Evolutionary conservation across 2,888 invertebrate genomes (phyloP).

Genomic region (Chymomyza caudatula): DNA sequence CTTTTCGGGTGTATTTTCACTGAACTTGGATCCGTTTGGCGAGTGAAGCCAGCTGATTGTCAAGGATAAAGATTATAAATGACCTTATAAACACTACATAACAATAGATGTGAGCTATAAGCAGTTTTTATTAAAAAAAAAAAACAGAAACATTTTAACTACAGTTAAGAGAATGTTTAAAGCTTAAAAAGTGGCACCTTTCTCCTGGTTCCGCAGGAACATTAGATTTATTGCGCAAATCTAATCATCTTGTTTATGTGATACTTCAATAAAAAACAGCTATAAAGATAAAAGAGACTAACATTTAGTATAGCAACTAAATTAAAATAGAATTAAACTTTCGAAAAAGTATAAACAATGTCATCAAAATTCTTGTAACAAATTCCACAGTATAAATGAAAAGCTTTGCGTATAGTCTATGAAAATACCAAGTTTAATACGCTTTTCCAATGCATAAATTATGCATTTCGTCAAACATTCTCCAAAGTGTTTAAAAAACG

Average conservation of each 20-base stretch:
- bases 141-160: not conserved
- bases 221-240: not conserved
- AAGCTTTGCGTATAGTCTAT: not conserved
- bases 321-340: no score
- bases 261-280: not conserved
- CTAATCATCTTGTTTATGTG: not conserved
- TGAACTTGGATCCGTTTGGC: no score
- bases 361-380: not conserved
- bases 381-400: not conserved
- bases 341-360: no score
- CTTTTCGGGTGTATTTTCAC: no score
- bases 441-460: not conserved
- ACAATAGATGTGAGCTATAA: no score
- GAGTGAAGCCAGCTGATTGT: no score
- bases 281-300: not conserved
- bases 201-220: not conserved
- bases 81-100: no score
- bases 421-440: not conserved
- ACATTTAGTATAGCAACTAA: no score
- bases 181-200: not conserved
- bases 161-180: no score
- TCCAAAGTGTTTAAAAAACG: not conserved
- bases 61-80: no score
- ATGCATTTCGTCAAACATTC: not conserved
- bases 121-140: no score